Evolutionary conservation across 2,888 invertebrate species (phyloP).

Genomic region (Pheosia gnoma): DNA sequence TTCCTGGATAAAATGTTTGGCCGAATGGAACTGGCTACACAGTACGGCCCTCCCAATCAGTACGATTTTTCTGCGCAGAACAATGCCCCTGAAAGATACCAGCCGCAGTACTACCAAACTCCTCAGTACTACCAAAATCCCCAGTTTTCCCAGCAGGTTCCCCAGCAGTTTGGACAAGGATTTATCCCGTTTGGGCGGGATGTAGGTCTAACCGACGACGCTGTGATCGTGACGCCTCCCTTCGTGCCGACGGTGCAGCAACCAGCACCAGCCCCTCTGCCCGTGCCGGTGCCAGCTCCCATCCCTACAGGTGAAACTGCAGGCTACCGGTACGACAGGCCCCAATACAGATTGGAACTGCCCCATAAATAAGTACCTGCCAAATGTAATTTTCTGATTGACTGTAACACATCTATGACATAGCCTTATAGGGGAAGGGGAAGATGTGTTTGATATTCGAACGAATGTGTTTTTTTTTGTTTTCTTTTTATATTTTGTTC

Average conservation of each 20-base stretch:
- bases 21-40: slow-evolving; percentile 63
- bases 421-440: too few species aligned
- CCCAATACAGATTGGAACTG: slow-evolving; percentile 70
- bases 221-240: slow-evolving; percentile 76
- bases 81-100: slow-evolving; percentile 38
- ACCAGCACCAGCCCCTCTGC: slow-evolving; percentile 39
- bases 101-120: slow-evolving; percentile 39
- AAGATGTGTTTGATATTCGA: not conserved
- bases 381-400: slow-evolving; percentile 13
- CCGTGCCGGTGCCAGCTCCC: slow-evolving; percentile 37
- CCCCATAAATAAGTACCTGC: slow-evolving; percentile 61
- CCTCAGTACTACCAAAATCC: slow-evolving; percentile 43
- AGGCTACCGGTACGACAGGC: slow-evolving; percentile 73
- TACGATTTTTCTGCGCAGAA: slow-evolving; percentile 43
- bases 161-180: slow-evolving; percentile 47
- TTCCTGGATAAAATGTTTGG: slow-evolving; percentile 75
- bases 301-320: slow-evolving; percentile 45
- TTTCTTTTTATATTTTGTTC: slow-evolving; percentile 3
- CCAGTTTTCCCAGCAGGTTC: slow-evolving; percentile 36
- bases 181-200: slow-evolving; percentile 63
- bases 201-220: slow-evolving; percentile 74
- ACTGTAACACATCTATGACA: too few species aligned
- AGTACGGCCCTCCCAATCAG: slow-evolving; percentile 58
- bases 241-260: slow-evolving; percentile 60
- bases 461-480: not conserved